phyloP scores from a whole-genome alignment of 2,113 vertebrate genomes.

The Lophotis ruficrista region DNA sequence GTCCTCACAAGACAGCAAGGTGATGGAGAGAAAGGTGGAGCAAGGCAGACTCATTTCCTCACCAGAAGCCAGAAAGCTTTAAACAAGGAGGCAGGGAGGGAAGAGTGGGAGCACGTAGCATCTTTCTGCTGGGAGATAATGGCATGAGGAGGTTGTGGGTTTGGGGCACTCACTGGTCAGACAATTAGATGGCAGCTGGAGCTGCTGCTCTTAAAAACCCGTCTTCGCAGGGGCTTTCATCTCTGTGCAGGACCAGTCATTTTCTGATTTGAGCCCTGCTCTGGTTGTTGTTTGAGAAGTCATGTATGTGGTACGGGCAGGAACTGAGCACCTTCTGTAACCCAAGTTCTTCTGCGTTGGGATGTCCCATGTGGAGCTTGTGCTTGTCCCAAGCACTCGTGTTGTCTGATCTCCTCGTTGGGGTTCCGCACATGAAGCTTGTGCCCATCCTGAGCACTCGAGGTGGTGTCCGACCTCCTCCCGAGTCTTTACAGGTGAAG shows the following conservation, averaged over 20 bases:
- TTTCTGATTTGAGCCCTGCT: not conserved
- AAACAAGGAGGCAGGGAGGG: not conserved
- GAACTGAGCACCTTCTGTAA: not conserved
- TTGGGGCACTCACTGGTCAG: conserved; percentile 4
- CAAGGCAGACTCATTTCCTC: conserved; percentile 17
- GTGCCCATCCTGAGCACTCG: not conserved
- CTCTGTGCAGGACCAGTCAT: not conserved
- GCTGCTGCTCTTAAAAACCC: conserved; percentile 20
- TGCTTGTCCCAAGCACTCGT: not conserved
- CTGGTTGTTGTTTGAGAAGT: not conserved
- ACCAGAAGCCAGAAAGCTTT: not conserved
- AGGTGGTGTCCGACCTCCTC: not conserved
- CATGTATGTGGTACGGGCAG: fast-evolving
- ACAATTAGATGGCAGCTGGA: not conserved
- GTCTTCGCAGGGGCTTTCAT: not conserved
- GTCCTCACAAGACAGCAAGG: not conserved
- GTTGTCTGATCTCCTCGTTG: not conserved
- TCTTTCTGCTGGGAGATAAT: conserved; percentile 5
- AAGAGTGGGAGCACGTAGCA: not conserved
- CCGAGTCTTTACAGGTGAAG: not conserved
- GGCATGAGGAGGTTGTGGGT: not conserved
- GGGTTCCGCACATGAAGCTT: not conserved
- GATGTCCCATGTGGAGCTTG: not conserved
- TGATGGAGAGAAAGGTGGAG: conserved; percentile 1
- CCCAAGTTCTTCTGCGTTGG: not conserved